Evolutionary conservation across 2,888 invertebrate genomes (phyloP).

Genomic region (Alsophila aescularia): DNA sequence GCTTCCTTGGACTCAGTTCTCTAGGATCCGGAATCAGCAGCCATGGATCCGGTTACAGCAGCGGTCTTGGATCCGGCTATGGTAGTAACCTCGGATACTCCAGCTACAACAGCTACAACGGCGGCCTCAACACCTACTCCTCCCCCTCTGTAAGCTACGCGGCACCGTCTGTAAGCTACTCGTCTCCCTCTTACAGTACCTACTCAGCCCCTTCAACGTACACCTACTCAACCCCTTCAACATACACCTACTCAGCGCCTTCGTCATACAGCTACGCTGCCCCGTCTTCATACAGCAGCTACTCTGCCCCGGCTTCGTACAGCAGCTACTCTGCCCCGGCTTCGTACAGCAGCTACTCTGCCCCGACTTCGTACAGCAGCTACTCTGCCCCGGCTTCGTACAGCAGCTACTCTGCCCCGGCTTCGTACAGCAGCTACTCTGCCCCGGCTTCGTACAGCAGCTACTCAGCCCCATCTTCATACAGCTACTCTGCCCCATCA

Average conservation of each 20-base stretch:
- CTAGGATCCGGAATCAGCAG: conserved; percentile 10
- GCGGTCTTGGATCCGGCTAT: conserved; percentile 19
- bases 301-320: conserved; percentile 5
- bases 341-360: too few species aligned
- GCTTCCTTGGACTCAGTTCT: conserved; percentile 43
- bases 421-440: conserved; percentile 4
- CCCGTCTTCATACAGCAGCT: conserved; percentile 1
- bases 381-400: conserved; percentile 20
- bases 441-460: conserved; percentile 4
- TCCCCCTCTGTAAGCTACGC: conserved; percentile 22
- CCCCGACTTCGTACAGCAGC: neutral
- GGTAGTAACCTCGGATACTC: conserved; percentile 17
- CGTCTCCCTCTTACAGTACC: conserved; percentile 7
- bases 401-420: conserved; percentile 5
- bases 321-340: too few species aligned
- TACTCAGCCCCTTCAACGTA: conserved; percentile 25
- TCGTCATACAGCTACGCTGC: conserved; percentile 11
- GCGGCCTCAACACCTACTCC: conserved; percentile 20
- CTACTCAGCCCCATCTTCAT: conserved; percentile 10
- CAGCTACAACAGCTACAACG: conserved; percentile 8
- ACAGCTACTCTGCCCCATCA: conserved; percentile 15
- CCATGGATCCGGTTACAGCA: conserved; percentile 17
- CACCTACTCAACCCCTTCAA: conserved; percentile 13
- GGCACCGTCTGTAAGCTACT: conserved; percentile 11
- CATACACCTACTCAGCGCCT: conserved; percentile 4